Conservation (phyloP, 2,888 invertebrate species). For the Molorchus minor region DNA sequence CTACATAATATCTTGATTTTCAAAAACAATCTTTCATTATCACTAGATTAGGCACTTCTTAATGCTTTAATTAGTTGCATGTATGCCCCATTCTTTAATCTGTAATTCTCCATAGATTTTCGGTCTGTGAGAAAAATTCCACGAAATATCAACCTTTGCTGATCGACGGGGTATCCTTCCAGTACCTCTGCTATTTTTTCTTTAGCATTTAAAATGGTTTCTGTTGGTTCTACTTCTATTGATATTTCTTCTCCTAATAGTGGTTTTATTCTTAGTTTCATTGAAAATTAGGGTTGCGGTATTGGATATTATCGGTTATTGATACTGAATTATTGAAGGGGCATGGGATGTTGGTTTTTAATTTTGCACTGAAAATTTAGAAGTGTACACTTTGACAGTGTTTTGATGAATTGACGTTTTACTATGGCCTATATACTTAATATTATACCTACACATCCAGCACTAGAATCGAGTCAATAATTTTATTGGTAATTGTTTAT, state of each 20-base stretch:
- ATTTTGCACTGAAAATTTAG: no score
- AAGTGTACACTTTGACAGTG: no score
- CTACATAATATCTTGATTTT: no score
- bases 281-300: no score
- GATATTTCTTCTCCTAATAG: slow-evolving; percentile 35
- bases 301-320: no score
- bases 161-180: slow-evolving; percentile 37
- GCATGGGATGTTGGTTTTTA: no score
- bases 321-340: no score
- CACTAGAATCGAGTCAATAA: no score
- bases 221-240: slow-evolving; percentile 39
- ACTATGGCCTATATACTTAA: no score
- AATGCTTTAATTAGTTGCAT: slow-evolving; percentile 43
- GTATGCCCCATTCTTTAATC: slow-evolving; percentile 40
- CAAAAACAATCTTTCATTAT: not conserved
- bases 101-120: slow-evolving; percentile 42
- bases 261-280: slow-evolving; percentile 35
- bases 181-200: slow-evolving; percentile 34
- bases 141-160: slow-evolving; percentile 39
- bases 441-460: no score
- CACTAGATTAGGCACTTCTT: slow-evolving; percentile 33
- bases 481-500: no score
- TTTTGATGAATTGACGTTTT: no score
- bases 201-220: slow-evolving; percentile 37
- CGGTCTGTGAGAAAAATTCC: slow-evolving; percentile 41